These are phyloP conservation scores for Nasonia oneida DNA, from an alignment of 2,888 invertebrate species.

Conservation along the genomic window DNA sequence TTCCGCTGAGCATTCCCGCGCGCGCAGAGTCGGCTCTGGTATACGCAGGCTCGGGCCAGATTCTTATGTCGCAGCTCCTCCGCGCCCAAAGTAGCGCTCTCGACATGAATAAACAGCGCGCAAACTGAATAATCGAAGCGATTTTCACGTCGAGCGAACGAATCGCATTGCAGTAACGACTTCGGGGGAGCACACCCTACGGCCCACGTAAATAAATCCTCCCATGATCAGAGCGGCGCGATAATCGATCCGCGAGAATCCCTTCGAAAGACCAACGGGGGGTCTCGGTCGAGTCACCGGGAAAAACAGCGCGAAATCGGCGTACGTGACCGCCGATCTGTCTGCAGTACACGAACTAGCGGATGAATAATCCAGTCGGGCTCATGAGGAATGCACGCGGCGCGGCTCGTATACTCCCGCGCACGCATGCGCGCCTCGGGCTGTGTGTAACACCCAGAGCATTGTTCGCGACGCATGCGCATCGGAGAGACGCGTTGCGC, in stretches of 20 bases:
- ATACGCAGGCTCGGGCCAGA: no score
- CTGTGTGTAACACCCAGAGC: not conserved
- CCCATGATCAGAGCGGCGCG: not conserved
- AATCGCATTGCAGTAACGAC: not conserved
- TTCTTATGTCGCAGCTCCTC: no score
- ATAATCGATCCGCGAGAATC: not conserved
- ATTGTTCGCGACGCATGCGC: not conserved
- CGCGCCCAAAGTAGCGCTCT: no score
- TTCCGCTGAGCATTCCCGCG: not conserved
- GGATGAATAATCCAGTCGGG: conserved; percentile 39
- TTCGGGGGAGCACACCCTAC: no score
- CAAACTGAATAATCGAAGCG: no score
- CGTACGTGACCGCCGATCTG: not conserved
- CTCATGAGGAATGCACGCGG: conserved; percentile 50
- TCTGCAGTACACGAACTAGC: not conserved
- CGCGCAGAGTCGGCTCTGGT: not conserved
- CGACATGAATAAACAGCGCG: no score
- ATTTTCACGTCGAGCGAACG: not conserved
- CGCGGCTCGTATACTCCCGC: not conserved
- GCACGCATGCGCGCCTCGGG: no score
- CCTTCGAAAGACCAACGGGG: not conserved
- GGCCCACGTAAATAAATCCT: not conserved
- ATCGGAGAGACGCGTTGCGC: no score
- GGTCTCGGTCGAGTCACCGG: not conserved
- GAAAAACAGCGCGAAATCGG: not conserved